phyloP scores from a whole-genome alignment of 1,140 invertebrate genomes.

The Ceratina japonica region DNA sequence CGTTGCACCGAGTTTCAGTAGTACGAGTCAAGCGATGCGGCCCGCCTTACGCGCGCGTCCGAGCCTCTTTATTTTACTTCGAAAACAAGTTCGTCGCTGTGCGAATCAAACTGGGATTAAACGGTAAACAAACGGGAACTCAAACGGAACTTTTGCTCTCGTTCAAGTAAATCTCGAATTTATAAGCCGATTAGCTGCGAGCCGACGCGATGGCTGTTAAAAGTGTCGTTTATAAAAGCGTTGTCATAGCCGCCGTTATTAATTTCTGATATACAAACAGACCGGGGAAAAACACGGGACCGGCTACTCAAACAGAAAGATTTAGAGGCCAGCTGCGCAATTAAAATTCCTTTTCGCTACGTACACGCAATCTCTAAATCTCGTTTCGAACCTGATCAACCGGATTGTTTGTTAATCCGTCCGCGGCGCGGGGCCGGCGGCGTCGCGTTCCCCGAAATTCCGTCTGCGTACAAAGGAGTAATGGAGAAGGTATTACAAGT shows the following conservation, averaged over 20 bases:
- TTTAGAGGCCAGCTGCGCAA: too few species aligned
- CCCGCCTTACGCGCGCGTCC: not conserved
- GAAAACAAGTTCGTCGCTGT: not conserved
- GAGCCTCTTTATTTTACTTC: not conserved
- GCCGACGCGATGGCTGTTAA: not conserved
- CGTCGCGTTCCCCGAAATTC: not conserved
- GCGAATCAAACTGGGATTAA: not conserved
- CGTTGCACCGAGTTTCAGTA: not conserved
- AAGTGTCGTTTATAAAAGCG: too few species aligned
- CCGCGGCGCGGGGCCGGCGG: not conserved
- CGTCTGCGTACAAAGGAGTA: not conserved
- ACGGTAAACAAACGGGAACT: conserved; percentile 7
- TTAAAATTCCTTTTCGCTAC: too few species aligned
- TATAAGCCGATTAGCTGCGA: not conserved
- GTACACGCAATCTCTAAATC: too few species aligned
- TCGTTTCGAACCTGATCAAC: too few species aligned
- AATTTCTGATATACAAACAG: too few species aligned
- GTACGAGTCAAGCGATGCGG: conserved; percentile 5
- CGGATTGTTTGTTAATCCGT: too few species aligned
- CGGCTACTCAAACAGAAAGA: too few species aligned
- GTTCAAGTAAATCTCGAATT: conserved; percentile 5
- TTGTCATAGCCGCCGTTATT: too few species aligned
- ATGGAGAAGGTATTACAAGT: conserved; percentile 31
- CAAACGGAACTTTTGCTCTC: conserved; percentile 6
- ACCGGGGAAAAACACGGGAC: too few species aligned